Conservation (phyloP, 2,797 vertebrate species). For the Falco peregrinus region DNA sequence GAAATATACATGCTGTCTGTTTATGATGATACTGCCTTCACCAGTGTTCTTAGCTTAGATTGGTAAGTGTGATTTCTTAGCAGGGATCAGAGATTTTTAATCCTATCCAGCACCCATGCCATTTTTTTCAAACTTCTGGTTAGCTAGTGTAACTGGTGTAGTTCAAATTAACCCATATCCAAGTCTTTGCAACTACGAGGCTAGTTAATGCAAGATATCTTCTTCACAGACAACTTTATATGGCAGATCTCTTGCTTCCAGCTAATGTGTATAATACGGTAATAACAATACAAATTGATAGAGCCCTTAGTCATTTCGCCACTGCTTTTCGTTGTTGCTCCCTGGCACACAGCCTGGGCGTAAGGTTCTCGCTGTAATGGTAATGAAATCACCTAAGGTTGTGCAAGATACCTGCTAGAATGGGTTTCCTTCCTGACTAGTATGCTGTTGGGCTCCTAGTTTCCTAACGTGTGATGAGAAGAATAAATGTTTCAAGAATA, state of each 20-base stretch:
- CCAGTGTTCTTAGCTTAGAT: conserved; percentile 52
- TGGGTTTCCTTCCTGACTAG: not conserved
- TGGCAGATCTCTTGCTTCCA: not conserved
- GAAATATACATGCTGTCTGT: conserved; percentile 64
- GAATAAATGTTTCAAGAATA: not conserved
- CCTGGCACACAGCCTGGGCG: not conserved
- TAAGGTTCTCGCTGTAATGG: not conserved
- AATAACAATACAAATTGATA: not conserved
- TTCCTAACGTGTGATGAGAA: not conserved
- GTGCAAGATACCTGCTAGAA: not conserved
- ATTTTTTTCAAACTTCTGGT: not conserved
- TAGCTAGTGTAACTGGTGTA: not conserved
- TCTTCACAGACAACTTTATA: not conserved
- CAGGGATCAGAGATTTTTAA: not conserved
- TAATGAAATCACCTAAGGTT: not conserved
- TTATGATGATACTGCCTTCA: conserved; percentile 36
- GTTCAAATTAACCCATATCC: not conserved
- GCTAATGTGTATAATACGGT: not conserved
- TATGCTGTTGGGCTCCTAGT: not conserved
- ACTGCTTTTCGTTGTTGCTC: not conserved
- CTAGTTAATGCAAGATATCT: not conserved
- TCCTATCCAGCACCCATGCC: not conserved
- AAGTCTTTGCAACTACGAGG: not conserved
- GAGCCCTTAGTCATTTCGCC: not conserved
- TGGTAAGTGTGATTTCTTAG: conserved; percentile 8